A percentile compares a stretch with the other conserved stretches of the same genome.
Conservation (phyloP, 2,888 invertebrate species). For the Ephialtes manifestator region DNA sequence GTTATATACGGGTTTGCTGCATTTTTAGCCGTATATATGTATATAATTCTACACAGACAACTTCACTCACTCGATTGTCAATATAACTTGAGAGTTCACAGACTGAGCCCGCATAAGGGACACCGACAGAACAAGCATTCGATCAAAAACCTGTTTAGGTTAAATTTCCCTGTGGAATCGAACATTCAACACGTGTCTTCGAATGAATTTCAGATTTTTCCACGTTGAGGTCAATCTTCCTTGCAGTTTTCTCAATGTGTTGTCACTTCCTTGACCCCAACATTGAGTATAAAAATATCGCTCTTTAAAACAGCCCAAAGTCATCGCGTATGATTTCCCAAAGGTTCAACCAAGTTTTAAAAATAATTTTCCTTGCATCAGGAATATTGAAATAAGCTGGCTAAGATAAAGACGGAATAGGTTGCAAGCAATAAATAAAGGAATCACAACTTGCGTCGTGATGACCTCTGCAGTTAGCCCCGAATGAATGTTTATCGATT, state of each 20-base stretch:
- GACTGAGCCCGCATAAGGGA: neutral
- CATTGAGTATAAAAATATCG: neutral
- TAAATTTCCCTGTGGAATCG: neutral
- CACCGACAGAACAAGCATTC: neutral
- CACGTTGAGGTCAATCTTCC: neutral
- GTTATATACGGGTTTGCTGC: constrained; percentile 34
- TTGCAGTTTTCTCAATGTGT: neutral
- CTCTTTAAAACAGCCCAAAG: neutral
- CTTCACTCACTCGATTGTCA: constrained; percentile 17
- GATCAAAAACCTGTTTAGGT: neutral
- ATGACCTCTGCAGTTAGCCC: no score
- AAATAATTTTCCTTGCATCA: neutral
- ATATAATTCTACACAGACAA: neutral
- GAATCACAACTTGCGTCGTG: no score
- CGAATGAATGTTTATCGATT: no score
- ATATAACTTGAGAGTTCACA: constrained; percentile 18
- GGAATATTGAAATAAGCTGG: neutral
- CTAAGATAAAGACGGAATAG: neutral
- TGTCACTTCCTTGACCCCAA: neutral
- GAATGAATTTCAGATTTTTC: neutral
- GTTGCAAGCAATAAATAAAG: neutral
- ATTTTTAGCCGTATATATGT: neutral
- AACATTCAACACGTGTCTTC: neutral
- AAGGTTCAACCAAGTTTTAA: neutral
- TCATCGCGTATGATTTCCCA: neutral